These are phyloP conservation scores for Heteromyza rotundicornis DNA, from an alignment of 2,888 invertebrate genomes.

Conservation along the genomic window DNA sequence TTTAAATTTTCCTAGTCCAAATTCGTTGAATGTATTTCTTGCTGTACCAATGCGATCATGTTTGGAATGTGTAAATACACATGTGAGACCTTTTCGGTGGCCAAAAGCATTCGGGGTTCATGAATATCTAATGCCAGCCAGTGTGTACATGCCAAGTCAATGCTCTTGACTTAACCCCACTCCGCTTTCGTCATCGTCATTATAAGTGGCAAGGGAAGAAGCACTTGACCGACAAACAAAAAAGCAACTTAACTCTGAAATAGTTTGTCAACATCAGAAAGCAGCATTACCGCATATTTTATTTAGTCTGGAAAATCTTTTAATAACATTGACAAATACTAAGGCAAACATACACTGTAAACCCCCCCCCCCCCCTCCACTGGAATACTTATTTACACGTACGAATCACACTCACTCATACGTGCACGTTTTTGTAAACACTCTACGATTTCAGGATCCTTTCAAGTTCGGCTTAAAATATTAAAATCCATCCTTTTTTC, in stretches of 20 bases:
- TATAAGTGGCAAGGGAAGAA: too few species aligned
- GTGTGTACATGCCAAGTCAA: too few species aligned
- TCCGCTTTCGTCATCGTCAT: too few species aligned
- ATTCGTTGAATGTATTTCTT: neutral
- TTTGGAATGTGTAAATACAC: too few species aligned
- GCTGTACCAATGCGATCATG: too few species aligned
- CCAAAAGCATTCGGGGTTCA: neutral
- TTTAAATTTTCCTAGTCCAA: neutral
- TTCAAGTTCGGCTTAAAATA: neutral
- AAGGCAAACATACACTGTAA: neutral
- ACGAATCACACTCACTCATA: constrained; percentile 21
- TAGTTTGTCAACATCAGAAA: constrained; percentile 14
- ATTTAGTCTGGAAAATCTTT: constrained; percentile 10
- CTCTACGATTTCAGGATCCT: neutral
- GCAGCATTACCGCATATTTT: constrained; percentile 2
- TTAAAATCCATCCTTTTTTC: neutral
- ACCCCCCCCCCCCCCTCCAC: too few species aligned
- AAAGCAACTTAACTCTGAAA: neutral
- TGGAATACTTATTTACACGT: neutral
- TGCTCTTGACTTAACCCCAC: too few species aligned
- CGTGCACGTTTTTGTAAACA: constrained; percentile 5
- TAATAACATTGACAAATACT: constrained; percentile 16
- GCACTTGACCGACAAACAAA: constrained; percentile 13
- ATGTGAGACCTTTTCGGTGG: neutral
- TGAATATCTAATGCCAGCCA: neutral